Percentiles rank a stretch among this genome's conserved stretches.
phyloP scores from a whole-genome alignment of 2,113 vertebrate species.

The Cyprinodon variegatus region DNA sequence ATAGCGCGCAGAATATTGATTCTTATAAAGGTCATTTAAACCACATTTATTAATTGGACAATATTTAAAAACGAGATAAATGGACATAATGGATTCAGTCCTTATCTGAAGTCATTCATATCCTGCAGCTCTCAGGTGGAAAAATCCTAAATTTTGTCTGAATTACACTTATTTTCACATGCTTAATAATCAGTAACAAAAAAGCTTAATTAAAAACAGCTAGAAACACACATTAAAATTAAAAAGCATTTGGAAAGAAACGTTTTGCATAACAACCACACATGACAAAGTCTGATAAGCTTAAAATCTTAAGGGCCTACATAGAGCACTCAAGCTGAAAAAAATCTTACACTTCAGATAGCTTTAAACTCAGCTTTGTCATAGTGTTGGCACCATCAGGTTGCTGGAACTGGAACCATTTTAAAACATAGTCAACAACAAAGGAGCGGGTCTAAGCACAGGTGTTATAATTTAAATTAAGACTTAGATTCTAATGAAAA shows the following conservation, averaged over 20 bases:
- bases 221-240: neutral
- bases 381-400: neutral
- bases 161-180: neutral
- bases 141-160: neutral
- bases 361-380: neutral
- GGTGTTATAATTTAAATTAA: too few relatives aligned
- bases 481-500: too few relatives aligned
- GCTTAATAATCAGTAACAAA: neutral
- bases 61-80: constrained; percentile 29
- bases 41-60: constrained; percentile 44
- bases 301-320: neutral
- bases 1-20: constrained; percentile 52
- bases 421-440: too few relatives aligned
- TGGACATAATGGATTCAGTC: constrained; percentile 25
- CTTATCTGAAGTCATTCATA: constrained; percentile 1
- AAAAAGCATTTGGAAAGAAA: neutral
- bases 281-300: neutral
- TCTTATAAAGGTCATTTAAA: constrained; percentile 48
- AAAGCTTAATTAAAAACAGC: neutral
- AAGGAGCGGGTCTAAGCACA: too few relatives aligned
- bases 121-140: neutral
- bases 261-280: too few relatives aligned
- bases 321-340: neutral
- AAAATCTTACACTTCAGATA: neutral
- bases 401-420: too few relatives aligned